These are phyloP conservation scores for Aptenodytes forsteri DNA, from an alignment of 2,113 vertebrate species.

Conservation along the genomic window DNA sequence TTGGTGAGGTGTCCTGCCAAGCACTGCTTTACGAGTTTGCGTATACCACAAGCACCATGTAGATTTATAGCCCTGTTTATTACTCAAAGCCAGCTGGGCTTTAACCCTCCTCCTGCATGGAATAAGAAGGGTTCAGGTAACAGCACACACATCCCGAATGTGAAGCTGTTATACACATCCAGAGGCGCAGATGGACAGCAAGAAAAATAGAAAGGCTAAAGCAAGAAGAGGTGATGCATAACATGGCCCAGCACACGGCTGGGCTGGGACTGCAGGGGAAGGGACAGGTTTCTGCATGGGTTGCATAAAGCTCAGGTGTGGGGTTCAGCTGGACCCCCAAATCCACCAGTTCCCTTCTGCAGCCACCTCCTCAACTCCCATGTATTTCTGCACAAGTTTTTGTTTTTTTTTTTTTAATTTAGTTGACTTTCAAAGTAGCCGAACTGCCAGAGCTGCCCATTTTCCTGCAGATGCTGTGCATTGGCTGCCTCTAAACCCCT, in stretches of 20 bases:
- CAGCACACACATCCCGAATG: fast-evolving
- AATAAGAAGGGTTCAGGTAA: neutral
- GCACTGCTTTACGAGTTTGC: neutral
- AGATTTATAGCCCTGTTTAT: neutral
- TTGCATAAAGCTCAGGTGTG: neutral
- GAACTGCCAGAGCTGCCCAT: neutral
- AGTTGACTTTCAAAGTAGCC: neutral
- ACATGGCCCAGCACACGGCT: neutral
- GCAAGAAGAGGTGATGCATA: neutral
- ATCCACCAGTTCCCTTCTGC: neutral
- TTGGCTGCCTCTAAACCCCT: constrained; percentile 45
- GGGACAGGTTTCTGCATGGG: neutral
- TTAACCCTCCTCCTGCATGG: neutral
- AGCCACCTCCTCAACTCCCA: neutral
- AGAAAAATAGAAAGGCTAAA: neutral
- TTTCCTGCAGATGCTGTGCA: constrained; percentile 42
- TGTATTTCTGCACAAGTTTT: neutral
- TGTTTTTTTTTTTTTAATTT: neutral
- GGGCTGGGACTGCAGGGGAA: neutral
- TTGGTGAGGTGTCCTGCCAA: neutral
- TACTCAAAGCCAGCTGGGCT: neutral
- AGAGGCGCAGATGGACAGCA: neutral
- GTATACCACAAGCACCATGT: fast-evolving
- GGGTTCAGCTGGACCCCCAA: neutral
- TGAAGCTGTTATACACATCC: neutral